These are phyloP conservation scores for Lagorchestes hirsutus DNA, from an alignment of 2,797 vertebrate species.

Conservation along the genomic window DNA sequence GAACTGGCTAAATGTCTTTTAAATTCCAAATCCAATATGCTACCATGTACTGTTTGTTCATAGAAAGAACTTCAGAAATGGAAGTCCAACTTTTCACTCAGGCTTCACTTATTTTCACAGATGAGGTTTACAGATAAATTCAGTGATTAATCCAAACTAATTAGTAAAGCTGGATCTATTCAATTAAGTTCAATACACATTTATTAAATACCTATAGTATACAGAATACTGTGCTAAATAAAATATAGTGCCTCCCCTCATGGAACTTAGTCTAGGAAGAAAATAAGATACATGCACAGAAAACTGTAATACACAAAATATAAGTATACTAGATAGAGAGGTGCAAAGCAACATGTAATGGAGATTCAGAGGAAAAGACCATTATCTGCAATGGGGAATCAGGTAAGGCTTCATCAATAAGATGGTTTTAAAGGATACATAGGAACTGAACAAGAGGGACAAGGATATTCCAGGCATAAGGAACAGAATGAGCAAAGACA, in stretches of 20 bases:
- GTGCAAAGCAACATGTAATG: not conserved
- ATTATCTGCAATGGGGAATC: not conserved
- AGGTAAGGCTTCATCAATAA: not conserved
- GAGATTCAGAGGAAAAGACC: not conserved
- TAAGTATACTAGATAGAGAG: not conserved
- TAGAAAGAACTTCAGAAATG: constrained; percentile 10
- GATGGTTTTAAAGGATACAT: not conserved
- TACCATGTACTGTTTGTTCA: not conserved
- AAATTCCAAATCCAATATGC: not conserved
- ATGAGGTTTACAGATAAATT: constrained; percentile 25
- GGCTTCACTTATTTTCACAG: not conserved
- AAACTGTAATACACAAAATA: not conserved
- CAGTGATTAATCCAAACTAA: not conserved
- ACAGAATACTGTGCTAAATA: not conserved
- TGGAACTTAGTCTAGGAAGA: not conserved
- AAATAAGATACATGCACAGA: not conserved
- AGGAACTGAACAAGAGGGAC: not conserved
- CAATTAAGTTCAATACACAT: not conserved
- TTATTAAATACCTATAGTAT: not conserved
- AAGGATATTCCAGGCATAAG: not conserved
- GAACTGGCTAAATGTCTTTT: constrained; percentile 32
- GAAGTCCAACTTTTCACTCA: not conserved
- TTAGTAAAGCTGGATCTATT: not conserved
- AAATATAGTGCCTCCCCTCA: not conserved
- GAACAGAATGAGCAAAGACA: not conserved